Percentiles rank a stretch among this genome's conserved stretches.
These are phyloP conservation scores for Lomographa bimaculata DNA, from an alignment of 2,888 invertebrate genomes.

Conservation along the genomic window DNA sequence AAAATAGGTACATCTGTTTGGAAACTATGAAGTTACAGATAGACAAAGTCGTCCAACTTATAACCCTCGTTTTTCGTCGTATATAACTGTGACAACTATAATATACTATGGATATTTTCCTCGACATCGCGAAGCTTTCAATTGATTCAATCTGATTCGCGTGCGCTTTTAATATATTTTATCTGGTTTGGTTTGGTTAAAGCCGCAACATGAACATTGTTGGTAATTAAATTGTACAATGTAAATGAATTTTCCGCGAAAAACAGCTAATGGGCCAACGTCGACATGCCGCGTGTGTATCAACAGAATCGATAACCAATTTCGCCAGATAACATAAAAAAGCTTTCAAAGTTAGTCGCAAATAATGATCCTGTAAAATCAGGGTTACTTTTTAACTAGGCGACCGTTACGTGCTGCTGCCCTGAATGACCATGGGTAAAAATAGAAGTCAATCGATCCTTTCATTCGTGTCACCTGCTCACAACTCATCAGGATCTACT, in stretches of 20 bases:
- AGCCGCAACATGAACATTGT: not conserved
- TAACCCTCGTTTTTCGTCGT: too few relatives aligned
- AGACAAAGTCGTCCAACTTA: too few relatives aligned
- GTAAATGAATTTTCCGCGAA: slow-evolving; percentile 4
- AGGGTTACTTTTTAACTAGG: slow-evolving; percentile 25
- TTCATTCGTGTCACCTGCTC: slow-evolving; percentile 75
- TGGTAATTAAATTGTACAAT: slow-evolving; percentile 4
- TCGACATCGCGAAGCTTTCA: too few relatives aligned
- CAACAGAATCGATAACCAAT: slow-evolving; percentile 36
- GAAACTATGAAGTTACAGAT: too few relatives aligned
- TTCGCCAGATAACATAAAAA: slow-evolving; percentile 29
- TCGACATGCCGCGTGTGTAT: slow-evolving; percentile 4
- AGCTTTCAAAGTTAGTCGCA: slow-evolving; percentile 28
- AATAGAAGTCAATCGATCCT: slow-evolving; percentile 81
- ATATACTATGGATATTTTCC: too few relatives aligned
- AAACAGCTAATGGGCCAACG: slow-evolving; percentile 4
- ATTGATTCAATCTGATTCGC: too few relatives aligned
- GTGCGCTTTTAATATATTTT: too few relatives aligned
- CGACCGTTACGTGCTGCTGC: slow-evolving; percentile 39
- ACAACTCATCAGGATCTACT: slow-evolving; percentile 39
- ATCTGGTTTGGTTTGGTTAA: too few relatives aligned
- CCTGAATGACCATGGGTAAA: slow-evolving; percentile 64
- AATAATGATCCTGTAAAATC: slow-evolving; percentile 28
- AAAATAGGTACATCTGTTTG: too few relatives aligned
- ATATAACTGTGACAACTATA: too few relatives aligned